These are phyloP conservation scores for Periophthalmus modestus DNA, from an alignment of 2,113 vertebrate species.

Conservation along the genomic window DNA sequence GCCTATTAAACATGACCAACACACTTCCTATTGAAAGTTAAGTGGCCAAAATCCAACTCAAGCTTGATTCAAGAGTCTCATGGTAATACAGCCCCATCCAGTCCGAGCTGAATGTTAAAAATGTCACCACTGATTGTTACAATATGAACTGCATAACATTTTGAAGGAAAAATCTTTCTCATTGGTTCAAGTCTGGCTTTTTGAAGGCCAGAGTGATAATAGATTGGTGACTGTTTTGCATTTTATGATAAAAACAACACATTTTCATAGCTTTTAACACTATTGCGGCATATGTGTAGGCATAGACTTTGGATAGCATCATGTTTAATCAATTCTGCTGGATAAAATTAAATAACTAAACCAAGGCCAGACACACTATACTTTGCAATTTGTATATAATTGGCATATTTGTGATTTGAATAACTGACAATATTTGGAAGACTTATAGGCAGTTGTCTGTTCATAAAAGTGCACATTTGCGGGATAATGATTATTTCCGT, in stretches of 20 bases:
- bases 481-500: not conserved
- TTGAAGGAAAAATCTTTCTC: not conserved
- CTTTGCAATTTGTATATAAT: not conserved
- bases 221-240: not conserved
- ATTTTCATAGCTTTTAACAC: not conserved
- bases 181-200: not conserved
- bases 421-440: not conserved
- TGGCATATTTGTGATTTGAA: not conserved
- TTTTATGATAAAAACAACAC: not conserved
- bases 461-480: too few species aligned
- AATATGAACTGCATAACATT: not conserved
- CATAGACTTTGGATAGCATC: not conserved
- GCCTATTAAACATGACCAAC: not conserved
- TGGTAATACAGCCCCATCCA: not conserved
- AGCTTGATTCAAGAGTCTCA: not conserved
- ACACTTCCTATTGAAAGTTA: not conserved
- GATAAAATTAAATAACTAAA: too few species aligned
- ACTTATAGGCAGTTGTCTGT: not conserved
- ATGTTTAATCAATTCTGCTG: not conserved
- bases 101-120: not conserved
- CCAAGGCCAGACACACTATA: not conserved
- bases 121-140: not conserved
- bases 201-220: not conserved
- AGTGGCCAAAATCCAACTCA: not conserved
- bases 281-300: not conserved